A percentile compares a stretch with the other conserved stretches of the same genome.
Evolutionary conservation across 2,888 invertebrate species (phyloP).

Genomic region (Emesis furor): DNA sequence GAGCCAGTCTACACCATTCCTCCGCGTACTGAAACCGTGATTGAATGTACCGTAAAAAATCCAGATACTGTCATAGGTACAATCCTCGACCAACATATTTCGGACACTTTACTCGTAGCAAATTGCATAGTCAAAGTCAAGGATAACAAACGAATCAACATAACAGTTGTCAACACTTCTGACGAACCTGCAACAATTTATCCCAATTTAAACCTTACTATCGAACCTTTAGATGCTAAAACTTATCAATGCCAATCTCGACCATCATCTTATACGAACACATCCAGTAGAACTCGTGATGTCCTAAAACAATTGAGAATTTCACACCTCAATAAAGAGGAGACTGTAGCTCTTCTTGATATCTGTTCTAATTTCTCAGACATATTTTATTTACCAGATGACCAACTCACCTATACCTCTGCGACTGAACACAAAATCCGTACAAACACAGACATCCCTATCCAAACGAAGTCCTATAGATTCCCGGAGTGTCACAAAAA

Average conservation of each 20-base stretch:
- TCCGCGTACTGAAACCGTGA: constrained; percentile 27
- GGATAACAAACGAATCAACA: constrained; percentile 41
- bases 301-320: neutral
- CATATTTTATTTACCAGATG: neutral
- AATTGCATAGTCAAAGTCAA: constrained; percentile 54
- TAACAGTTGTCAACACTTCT: constrained; percentile 49
- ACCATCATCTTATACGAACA: neutral
- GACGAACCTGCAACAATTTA: neutral
- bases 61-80: constrained; percentile 62
- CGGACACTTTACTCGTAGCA: constrained; percentile 46
- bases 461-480: neutral
- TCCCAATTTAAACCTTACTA: neutral
- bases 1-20: constrained; percentile 39
- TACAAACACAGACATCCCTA: neutral
- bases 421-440: constrained; percentile 2
- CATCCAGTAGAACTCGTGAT: neutral
- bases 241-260: neutral
- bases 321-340: neutral
- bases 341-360: neutral
- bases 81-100: constrained; percentile 48
- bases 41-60: constrained; percentile 71
- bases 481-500: constrained; percentile 2
- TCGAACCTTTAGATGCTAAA: neutral
- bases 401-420: neutral
- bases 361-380: neutral